phyloP scores from a whole-genome alignment of 2,888 invertebrate genomes.

The Neria commutata region DNA sequence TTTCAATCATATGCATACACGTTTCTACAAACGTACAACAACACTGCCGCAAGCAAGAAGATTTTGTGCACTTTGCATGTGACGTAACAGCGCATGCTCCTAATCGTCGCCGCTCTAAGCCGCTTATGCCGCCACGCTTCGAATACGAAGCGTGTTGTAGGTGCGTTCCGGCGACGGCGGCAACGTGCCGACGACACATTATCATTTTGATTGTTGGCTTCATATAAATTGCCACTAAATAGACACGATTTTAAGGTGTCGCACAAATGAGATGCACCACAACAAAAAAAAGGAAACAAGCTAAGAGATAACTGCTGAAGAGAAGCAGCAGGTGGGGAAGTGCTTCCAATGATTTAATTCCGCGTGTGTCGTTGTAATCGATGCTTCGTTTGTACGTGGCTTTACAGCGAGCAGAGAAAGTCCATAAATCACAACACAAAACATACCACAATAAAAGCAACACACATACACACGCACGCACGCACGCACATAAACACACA shows the following conservation, averaged over 20 bases:
- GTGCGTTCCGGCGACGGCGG: neutral
- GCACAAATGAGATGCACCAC: too few species aligned
- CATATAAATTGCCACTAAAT: too few species aligned
- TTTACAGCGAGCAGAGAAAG: slow-evolving; percentile 48
- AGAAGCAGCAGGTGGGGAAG: too few species aligned
- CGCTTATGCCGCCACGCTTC: neutral
- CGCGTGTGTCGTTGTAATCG: slow-evolving; percentile 36
- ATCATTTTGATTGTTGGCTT: neutral
- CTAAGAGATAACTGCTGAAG: too few species aligned
- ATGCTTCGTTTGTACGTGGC: slow-evolving; percentile 31
- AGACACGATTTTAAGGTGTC: too few species aligned
- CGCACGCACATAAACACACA: slow-evolving; percentile 7
- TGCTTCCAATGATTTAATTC: slow-evolving; percentile 51
- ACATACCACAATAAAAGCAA: slow-evolving; percentile 42
- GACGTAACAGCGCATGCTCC: neutral
- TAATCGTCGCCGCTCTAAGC: neutral
- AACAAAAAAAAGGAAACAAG: too few species aligned
- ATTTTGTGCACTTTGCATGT: slow-evolving; percentile 11
- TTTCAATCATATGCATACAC: slow-evolving; percentile 45
- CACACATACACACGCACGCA: slow-evolving; percentile 8
- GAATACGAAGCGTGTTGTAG: slow-evolving; percentile 8
- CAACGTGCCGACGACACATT: neutral
- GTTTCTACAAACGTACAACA: too few species aligned
- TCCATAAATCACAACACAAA: slow-evolving; percentile 48
- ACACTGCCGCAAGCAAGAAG: too few species aligned